These are phyloP conservation scores for Drosophila serrata DNA, from an alignment of 1,140 invertebrate genomes.

Conservation along the genomic window DNA sequence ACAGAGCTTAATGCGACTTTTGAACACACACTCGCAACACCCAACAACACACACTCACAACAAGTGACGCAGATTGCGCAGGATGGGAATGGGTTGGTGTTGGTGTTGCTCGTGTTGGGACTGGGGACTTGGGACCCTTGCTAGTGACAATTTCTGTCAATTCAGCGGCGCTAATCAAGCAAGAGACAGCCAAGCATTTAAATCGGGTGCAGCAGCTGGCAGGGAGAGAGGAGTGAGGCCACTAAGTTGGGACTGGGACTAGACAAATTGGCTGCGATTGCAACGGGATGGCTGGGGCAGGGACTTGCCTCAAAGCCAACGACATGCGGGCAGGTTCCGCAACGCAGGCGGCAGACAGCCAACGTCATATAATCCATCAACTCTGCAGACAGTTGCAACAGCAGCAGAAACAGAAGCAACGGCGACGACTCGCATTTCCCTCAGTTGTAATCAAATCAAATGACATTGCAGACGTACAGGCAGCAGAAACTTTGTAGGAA, in stretches of 20 bases:
- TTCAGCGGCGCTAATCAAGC: conserved; percentile 82
- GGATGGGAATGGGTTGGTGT: neutral
- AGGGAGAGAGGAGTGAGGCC: neutral
- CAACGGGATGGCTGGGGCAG: conserved; percentile 17
- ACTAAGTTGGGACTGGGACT: conserved; percentile 15
- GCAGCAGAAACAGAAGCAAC: conserved; percentile 22
- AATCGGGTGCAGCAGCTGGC: conserved; percentile 29
- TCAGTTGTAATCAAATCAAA: conserved; percentile 77
- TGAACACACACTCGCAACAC: conserved; percentile 23
- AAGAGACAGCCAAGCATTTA: conserved; percentile 66
- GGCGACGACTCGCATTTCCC: conserved; percentile 49
- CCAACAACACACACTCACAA: conserved; percentile 19
- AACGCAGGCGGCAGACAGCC: conserved; percentile 29
- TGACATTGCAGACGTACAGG: conserved; percentile 65
- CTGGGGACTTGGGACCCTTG: conserved; percentile 5
- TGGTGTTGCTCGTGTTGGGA: neutral
- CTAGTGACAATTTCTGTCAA: conserved; percentile 80
- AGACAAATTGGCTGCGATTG: conserved; percentile 78
- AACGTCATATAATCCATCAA: conserved; percentile 79
- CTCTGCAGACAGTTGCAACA: conserved; percentile 66
- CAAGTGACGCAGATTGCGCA: conserved; percentile 76
- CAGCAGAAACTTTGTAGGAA: conserved; percentile 48
- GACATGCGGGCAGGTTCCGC: conserved; percentile 60
- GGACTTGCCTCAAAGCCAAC: conserved; percentile 48
- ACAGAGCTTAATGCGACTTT: conserved; percentile 42